A percentile compares a stretch with the other conserved stretches of the same genome.
Conservation (phyloP, 1,140 invertebrate species). For the Brachionus rotundiformis region DNA sequence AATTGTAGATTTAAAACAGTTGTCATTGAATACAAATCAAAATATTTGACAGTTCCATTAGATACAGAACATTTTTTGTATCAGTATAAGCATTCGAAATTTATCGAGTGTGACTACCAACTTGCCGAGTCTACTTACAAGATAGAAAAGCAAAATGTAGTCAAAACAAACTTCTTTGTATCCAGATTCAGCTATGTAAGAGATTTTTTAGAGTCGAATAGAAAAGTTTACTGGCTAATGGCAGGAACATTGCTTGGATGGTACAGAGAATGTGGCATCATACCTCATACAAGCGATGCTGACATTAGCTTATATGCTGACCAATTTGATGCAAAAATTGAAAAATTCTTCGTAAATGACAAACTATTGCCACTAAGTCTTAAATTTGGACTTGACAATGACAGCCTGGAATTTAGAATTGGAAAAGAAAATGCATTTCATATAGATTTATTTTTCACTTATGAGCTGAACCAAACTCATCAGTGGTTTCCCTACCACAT, state of each 20-base stretch:
- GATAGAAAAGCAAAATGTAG: neutral
- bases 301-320: neutral
- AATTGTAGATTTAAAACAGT: neutral
- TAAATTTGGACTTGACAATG: neutral
- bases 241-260: conserved; percentile 4
- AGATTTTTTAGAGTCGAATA: neutral
- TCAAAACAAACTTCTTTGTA: neutral
- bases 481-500: neutral
- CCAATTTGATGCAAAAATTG: neutral
- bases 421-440: neutral
- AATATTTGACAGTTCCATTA: neutral
- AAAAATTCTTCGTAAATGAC: neutral
- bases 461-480: neutral
- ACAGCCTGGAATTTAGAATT: neutral
- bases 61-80: neutral
- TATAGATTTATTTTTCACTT: neutral
- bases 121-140: neutral
- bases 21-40: neutral
- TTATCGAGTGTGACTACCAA: neutral
- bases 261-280: conserved; percentile 20
- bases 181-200: neutral
- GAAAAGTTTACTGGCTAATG: neutral
- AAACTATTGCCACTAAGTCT: neutral
- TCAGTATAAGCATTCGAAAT: neutral
- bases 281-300: conserved; percentile 1